A percentile compares a stretch with the other conserved stretches of the same genome.
phyloP scores from a whole-genome alignment of 1,140 invertebrate genomes.

The Diplogasteroides magnus region DNA sequence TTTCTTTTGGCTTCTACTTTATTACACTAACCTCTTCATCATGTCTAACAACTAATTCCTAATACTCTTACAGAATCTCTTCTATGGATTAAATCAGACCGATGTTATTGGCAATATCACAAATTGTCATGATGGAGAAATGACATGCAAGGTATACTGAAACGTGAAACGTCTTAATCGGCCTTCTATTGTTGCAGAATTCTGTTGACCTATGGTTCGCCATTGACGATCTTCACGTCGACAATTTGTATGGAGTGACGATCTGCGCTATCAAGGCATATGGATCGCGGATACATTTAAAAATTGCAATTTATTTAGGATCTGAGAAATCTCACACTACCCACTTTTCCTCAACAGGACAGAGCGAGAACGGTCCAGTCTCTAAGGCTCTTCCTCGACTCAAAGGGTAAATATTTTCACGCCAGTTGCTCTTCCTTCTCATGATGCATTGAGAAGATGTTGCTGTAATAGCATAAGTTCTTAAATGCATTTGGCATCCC shows the following conservation, averaged over 20 bases:
- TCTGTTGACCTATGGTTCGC: conserved; percentile 24
- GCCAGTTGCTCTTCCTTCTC: neutral
- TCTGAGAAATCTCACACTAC: conserved; percentile 38
- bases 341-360: conserved; percentile 25
- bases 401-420: conserved; percentile 25
- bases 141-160: no score
- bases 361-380: conserved; percentile 30
- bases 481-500: neutral
- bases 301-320: no score
- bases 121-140: conserved; percentile 27
- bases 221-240: conserved; percentile 33
- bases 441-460: neutral
- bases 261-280: conserved; percentile 37
- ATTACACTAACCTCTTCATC: no score
- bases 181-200: neutral
- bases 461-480: conserved; percentile 6
- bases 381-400: conserved; percentile 26
- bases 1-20: neutral
- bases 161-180: no score
- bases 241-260: conserved; percentile 46
- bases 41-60: neutral
- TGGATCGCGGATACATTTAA: no score
- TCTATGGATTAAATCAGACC: conserved; percentile 47
- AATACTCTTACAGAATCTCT: conserved; percentile 28
- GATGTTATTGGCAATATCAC: conserved; percentile 35